Evolutionary conservation across 2,888 invertebrate species (phyloP), one percentile per base, ranked within the genome.

Genomic region (Mythimna vitellina): DNA sequence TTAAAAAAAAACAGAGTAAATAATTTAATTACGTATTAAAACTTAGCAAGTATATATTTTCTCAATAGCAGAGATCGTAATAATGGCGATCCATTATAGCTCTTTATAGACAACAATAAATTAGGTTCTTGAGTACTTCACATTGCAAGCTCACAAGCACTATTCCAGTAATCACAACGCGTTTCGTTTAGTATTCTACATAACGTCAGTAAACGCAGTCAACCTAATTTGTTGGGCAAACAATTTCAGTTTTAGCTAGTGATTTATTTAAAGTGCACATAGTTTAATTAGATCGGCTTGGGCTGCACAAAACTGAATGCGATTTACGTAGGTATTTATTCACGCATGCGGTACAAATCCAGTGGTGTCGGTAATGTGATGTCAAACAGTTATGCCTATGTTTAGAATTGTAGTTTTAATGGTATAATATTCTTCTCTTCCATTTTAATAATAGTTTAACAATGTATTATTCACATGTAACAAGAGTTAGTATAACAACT

Each of bases 231-330:
- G 85, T 80, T 76, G 72, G 42, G 69, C 82, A 85, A 83, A 88
- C 78, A 86, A 86, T 87, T 88, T 82, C 77, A 79, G 76, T 82
- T 84, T 88, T 86, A 88, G 89, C 86, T 84, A 83, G 86, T 83
- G 88, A 88, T 90, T 88, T 87, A 89, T 89, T 88, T 86, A 82
- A 79, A 86, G 82, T 80, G 80, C 77, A 85, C 76, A 88, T 87
- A 86, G 86, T 86, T 88, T 89, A 90, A 91, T 90, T 90, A 89
- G 87, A 88, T 76, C 69, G 78, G 77, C 65, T 72, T 46, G 64
- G 72, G 57, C 76, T 20, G 74, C 70, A 81, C 70, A 72, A 81
- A 82, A 79, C 73, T 84, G 79, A 78, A 82, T 81, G 70, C 76
- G 60, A 80, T 76, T 73, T 80, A 60, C 73, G 71, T 82, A 20